Evolutionary conservation across 2,888 invertebrate species (phyloP).

Genomic region (Aspidiotus rigidus): DNA sequence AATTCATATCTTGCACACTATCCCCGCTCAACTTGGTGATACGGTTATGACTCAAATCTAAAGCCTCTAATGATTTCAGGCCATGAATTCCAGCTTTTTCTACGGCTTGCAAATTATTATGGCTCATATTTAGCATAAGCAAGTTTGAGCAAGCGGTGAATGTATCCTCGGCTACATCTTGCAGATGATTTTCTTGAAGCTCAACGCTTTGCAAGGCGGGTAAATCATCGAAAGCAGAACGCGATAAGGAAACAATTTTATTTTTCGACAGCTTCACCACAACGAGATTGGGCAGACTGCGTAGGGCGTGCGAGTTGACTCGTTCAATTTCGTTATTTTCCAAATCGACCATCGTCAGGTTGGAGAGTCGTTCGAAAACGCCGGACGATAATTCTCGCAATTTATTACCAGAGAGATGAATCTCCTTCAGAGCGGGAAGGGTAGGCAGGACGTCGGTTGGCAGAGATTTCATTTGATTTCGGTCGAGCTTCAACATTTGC

Average conservation of each 20-base stretch:
- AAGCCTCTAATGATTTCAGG: slow-evolving; percentile 67
- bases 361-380: slow-evolving; percentile 60
- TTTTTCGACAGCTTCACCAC: slow-evolving; percentile 41
- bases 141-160: slow-evolving; percentile 70
- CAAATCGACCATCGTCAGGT: slow-evolving; percentile 64
- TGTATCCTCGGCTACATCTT: slow-evolving; percentile 61
- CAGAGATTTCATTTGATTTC: slow-evolving; percentile 62
- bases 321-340: slow-evolving; percentile 70
- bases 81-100: slow-evolving; percentile 65
- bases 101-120: slow-evolving; percentile 65
- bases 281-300: slow-evolving; percentile 41
- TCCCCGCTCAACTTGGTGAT: slow-evolving; percentile 55
- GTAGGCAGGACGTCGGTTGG: slow-evolving; percentile 60
- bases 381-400: slow-evolving; percentile 60
- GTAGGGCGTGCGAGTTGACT: slow-evolving; percentile 62
- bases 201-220: slow-evolving; percentile 64
- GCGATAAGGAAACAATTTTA: slow-evolving; percentile 51
- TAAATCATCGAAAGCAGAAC: slow-evolving; percentile 64
- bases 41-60: slow-evolving; percentile 74
- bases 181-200: slow-evolving; percentile 67
- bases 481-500: slow-evolving; percentile 64
- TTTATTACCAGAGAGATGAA: slow-evolving; percentile 66
- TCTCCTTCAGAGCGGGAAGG: slow-evolving; percentile 58
- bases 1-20: slow-evolving; percentile 67
- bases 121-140: slow-evolving; percentile 71